These are phyloP conservation scores for Drosophila carrolli DNA, from an alignment of 1,140 invertebrate genomes.

Conservation along the genomic window DNA sequence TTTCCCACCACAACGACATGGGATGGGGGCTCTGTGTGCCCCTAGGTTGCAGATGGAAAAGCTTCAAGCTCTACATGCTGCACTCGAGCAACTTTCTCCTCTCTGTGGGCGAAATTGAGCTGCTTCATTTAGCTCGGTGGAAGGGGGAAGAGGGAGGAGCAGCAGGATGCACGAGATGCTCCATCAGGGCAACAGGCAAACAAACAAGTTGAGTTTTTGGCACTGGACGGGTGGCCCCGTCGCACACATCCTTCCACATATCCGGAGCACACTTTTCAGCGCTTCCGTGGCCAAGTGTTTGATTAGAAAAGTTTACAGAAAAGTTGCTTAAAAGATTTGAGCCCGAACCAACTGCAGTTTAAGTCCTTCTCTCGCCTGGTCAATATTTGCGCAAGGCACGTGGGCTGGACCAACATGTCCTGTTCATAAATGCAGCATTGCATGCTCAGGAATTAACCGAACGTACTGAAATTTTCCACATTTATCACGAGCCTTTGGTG, in stretches of 20 bases:
- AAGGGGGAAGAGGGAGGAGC: background rate
- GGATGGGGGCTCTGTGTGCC: constrained; percentile 3
- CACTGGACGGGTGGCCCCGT: constrained; percentile 15
- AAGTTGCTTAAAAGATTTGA: constrained; percentile 63
- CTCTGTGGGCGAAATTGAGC: constrained; percentile 64
- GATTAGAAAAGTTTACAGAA: constrained; percentile 72
- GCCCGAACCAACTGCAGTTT: constrained; percentile 8
- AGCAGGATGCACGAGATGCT: constrained; percentile 20
- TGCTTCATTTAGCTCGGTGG: constrained; percentile 58
- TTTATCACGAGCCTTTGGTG: constrained; percentile 15
- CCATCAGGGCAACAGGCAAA: constrained; percentile 56
- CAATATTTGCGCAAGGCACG: constrained; percentile 51
- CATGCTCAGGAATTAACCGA: constrained; percentile 31
- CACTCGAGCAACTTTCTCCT: constrained; percentile 57
- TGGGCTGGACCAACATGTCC: constrained; percentile 7
- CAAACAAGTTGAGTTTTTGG: constrained; percentile 69
- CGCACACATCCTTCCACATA: constrained; percentile 18
- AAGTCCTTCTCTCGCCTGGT: constrained; percentile 6
- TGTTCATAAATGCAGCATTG: constrained; percentile 44
- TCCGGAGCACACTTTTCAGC: constrained; percentile 13
- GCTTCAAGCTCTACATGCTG: constrained; percentile 50
- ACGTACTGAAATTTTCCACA: constrained; percentile 17
- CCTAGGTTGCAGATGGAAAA: constrained; percentile 19
- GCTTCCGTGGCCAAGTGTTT: constrained; percentile 62
- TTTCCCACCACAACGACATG: constrained; percentile 13